Conservation (phyloP, 2,113 vertebrate species). For the Dromiciops gliroides region DNA sequence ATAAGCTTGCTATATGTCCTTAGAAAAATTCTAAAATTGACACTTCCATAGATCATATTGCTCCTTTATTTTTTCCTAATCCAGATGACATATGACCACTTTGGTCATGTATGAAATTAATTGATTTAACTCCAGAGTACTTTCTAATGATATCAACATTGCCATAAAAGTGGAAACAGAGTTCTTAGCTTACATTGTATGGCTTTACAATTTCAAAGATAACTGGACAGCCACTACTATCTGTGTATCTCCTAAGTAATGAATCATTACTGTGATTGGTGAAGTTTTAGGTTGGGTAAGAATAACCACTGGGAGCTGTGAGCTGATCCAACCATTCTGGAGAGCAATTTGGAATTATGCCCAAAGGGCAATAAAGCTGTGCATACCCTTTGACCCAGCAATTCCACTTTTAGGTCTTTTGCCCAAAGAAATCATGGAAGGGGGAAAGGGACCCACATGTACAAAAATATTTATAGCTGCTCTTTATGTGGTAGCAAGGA, state of each 20-base stretch:
- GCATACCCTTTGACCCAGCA: too few relatives aligned
- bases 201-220: not conserved
- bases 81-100: not conserved
- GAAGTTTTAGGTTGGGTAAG: constrained; percentile 25
- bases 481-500: too few relatives aligned
- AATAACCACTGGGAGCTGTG: too few relatives aligned
- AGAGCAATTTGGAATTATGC: too few relatives aligned
- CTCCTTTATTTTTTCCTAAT: constrained; percentile 32
- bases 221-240: not conserved
- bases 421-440: too few relatives aligned
- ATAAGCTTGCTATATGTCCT: not conserved
- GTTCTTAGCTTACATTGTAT: not conserved
- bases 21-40: constrained; percentile 16
- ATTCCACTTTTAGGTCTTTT: too few relatives aligned
- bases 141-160: not conserved
- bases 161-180: not conserved
- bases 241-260: not conserved
- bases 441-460: too few relatives aligned
- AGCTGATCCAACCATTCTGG: too few relatives aligned
- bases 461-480: too few relatives aligned
- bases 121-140: constrained; percentile 9
- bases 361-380: too few relatives aligned
- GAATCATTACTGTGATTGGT: not conserved
- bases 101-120: constrained; percentile 21
- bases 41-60: constrained; percentile 9